phyloP scores from a whole-genome alignment of 2,888 invertebrate species.

The Protodeltote pygarga region DNA sequence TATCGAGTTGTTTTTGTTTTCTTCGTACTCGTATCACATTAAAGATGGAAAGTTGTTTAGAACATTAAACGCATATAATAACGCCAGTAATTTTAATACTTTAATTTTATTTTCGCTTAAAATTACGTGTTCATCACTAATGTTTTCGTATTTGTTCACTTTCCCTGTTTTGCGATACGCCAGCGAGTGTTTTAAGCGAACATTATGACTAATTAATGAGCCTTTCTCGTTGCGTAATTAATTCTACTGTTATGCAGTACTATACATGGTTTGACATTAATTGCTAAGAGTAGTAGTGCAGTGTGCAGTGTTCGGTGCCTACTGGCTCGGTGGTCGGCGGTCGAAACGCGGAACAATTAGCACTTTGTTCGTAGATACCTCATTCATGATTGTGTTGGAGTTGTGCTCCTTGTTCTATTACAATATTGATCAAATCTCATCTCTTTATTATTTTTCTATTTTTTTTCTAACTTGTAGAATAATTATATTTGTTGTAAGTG shows the following conservation, averaged over 20 bases:
- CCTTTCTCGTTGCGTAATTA: slow-evolving; percentile 44
- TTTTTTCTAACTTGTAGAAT: no score
- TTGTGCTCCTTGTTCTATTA: no score
- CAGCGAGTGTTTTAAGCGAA: slow-evolving; percentile 29
- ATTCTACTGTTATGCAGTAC: slow-evolving; percentile 26
- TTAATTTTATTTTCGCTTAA: slow-evolving; percentile 26
- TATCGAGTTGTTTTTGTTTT: no score
- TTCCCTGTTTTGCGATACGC: slow-evolving; percentile 45
- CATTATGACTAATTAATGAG: slow-evolving; percentile 52
- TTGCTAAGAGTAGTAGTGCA: slow-evolving; percentile 8
- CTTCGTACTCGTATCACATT: not conserved
- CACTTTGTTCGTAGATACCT: not conserved
- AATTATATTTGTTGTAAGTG: no score
- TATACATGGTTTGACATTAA: slow-evolving; percentile 32
- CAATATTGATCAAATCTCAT: no score
- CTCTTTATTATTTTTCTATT: no score
- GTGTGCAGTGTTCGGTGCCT: not conserved
- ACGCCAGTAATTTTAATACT: slow-evolving; percentile 9
- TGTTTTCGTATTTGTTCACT: slow-evolving; percentile 39
- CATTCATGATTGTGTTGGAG: not conserved
- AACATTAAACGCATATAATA: slow-evolving; percentile 23
- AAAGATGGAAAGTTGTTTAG: slow-evolving; percentile 33
- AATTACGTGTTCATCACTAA: slow-evolving; percentile 30
- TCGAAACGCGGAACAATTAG: slow-evolving; percentile 14
- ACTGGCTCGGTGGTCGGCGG: not conserved